phyloP scores from a whole-genome alignment of 2,113 vertebrate species.

The Oophaga pumilio region DNA sequence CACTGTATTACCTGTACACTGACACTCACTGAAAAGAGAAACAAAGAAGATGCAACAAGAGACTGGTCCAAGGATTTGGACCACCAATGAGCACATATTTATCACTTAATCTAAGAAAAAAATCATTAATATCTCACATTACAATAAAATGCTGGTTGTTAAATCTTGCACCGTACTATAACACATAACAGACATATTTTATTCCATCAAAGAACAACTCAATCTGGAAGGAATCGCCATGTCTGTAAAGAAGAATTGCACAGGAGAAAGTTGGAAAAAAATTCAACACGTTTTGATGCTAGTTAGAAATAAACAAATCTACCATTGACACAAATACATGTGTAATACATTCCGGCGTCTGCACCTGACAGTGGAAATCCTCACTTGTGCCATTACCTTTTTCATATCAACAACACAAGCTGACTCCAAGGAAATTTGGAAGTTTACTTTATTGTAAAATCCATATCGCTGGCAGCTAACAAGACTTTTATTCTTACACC shows the following conservation, averaged over 20 bases:
- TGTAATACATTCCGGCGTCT: background rate
- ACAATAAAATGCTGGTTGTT: background rate
- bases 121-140: no score
- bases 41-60: no score
- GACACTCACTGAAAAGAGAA: no score
- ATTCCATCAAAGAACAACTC: background rate
- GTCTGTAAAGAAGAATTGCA: background rate
- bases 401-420: background rate
- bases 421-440: background rate
- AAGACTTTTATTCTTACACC: background rate
- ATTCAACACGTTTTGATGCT: background rate
- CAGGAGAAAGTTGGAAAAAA: background rate
- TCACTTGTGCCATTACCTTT: slow-evolving; percentile 4
- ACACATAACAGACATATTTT: background rate
- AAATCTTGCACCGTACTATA: background rate
- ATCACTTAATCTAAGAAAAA: no score
- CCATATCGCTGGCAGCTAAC: slow-evolving; percentile 9
- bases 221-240: background rate
- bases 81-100: no score
- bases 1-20: no score
- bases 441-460: slow-evolving; percentile 4
- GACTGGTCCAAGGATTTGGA: no score
- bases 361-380: background rate
- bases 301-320: slow-evolving; percentile 8
- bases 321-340: background rate